phyloP scores from a whole-genome alignment of 2,797 vertebrate genomes.

The Cuniculus paca region DNA sequence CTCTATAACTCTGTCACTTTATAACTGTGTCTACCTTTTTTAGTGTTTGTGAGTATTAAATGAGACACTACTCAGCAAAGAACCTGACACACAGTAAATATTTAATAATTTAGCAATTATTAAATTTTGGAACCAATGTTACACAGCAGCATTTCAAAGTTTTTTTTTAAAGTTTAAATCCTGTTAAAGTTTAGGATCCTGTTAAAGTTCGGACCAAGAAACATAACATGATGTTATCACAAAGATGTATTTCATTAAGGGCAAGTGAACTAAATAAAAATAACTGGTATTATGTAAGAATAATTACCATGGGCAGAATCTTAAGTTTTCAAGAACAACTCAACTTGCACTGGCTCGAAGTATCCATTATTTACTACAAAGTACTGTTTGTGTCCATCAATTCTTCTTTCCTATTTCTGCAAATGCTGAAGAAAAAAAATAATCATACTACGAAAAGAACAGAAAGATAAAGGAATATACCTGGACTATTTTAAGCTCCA shows the following conservation, averaged over 20 bases:
- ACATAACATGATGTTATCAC: not conserved
- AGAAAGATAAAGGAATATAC: not conserved
- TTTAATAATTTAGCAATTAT: constrained; percentile 37
- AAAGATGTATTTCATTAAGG: constrained; percentile 47
- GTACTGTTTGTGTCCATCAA: not conserved
- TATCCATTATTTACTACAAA: constrained; percentile 45
- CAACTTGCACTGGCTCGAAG: constrained; percentile 8
- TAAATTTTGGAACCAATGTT: constrained; percentile 49
- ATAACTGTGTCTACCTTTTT: not conserved
- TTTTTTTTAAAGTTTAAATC: not conserved
- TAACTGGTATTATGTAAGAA: not conserved
- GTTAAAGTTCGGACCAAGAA: constrained; percentile 30
- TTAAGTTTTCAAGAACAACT: constrained; percentile 37
- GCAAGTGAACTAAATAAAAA: constrained; percentile 48
- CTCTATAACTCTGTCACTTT: constrained; percentile 2
- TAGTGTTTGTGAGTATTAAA: constrained; percentile 29
- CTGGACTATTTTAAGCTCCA: not conserved
- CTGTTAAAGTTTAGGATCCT: constrained; percentile 28
- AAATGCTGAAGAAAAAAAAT: constrained; percentile 39
- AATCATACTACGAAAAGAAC: not conserved
- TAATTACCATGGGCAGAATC: not conserved
- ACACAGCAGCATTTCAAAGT: not conserved
- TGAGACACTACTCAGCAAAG: constrained; percentile 27
- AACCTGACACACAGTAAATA: not conserved
- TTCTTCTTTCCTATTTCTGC: not conserved